Percentiles rank a stretch among this genome's conserved stretches.
Conservation (phyloP, 2,797 vertebrate genomes). For the Sebastes miniatus region DNA sequence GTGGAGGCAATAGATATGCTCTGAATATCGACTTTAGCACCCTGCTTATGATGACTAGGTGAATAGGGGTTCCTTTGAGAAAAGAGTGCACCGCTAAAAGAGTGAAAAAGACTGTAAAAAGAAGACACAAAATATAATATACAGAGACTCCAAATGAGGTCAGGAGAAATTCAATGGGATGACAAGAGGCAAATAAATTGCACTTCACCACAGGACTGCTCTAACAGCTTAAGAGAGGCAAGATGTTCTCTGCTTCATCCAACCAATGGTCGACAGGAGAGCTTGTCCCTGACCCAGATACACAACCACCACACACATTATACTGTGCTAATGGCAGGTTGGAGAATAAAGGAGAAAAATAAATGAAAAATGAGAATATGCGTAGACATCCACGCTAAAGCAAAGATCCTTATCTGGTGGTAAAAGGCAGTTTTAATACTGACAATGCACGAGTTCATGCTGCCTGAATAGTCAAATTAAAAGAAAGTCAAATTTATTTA, state of each 20-base stretch:
- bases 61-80: neutral
- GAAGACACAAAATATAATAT: slow-evolving; percentile 3
- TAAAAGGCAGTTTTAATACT: slow-evolving; percentile 16
- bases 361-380: neutral
- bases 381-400: neutral
- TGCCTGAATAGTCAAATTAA: slow-evolving; percentile 7
- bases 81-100: slow-evolving; percentile 2
- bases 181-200: slow-evolving; percentile 53
- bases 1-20: too few species aligned
- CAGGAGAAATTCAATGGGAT: slow-evolving; percentile 42
- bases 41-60: neutral
- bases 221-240: slow-evolving; percentile 44
- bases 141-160: slow-evolving; percentile 24
- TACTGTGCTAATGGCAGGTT: slow-evolving; percentile 11
- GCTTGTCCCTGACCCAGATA: slow-evolving; percentile 75
- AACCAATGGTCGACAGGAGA: slow-evolving; percentile 30
- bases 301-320: slow-evolving; percentile 32
- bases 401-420: slow-evolving; percentile 3
- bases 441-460: neutral
- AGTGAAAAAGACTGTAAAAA: neutral
- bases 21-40: neutral
- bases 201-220: slow-evolving; percentile 16
- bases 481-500: neutral
- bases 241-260: slow-evolving; percentile 45
- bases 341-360: neutral